These are phyloP conservation scores for Clepsis dumicolana DNA, from an alignment of 2,888 invertebrate species.

Conservation along the genomic window DNA sequence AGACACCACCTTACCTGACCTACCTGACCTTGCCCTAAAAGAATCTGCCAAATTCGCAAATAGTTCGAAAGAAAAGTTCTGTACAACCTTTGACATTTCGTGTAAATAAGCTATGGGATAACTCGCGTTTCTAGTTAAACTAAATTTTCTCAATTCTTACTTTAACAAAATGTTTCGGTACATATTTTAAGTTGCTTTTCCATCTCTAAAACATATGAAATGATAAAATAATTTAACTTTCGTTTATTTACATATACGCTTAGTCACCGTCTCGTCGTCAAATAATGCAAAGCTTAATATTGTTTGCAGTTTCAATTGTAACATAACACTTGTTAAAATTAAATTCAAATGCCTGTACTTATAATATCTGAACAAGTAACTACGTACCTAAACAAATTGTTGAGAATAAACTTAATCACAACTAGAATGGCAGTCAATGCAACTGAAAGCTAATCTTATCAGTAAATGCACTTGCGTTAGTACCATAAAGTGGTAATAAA, in stretches of 20 bases:
- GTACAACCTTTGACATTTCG: too few relatives aligned
- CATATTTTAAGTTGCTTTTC: too few relatives aligned
- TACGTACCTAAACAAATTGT: not conserved
- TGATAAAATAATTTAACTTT: not conserved
- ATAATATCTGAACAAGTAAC: not conserved
- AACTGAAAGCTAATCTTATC: slow-evolving; percentile 1
- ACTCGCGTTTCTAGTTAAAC: too few relatives aligned
- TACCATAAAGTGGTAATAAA: not conserved
- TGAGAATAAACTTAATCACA: not conserved
- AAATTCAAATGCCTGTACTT: too few relatives aligned
- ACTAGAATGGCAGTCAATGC: not conserved
- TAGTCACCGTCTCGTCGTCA: not conserved
- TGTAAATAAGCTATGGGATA: too few relatives aligned
- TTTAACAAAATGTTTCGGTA: too few relatives aligned
- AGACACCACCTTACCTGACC: too few relatives aligned
- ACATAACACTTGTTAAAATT: too few relatives aligned
- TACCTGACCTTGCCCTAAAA: too few relatives aligned
- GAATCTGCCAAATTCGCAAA: too few relatives aligned
- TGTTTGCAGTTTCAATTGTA: not conserved
- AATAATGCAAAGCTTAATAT: not conserved
- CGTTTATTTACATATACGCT: not conserved
- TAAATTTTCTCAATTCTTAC: too few relatives aligned
- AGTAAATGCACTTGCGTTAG: not conserved
- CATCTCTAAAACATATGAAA: not conserved
- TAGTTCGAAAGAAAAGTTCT: too few relatives aligned